Evolutionary conservation across 2,113 vertebrate species (phyloP).

Genomic region (Psittacara wagleri): DNA sequence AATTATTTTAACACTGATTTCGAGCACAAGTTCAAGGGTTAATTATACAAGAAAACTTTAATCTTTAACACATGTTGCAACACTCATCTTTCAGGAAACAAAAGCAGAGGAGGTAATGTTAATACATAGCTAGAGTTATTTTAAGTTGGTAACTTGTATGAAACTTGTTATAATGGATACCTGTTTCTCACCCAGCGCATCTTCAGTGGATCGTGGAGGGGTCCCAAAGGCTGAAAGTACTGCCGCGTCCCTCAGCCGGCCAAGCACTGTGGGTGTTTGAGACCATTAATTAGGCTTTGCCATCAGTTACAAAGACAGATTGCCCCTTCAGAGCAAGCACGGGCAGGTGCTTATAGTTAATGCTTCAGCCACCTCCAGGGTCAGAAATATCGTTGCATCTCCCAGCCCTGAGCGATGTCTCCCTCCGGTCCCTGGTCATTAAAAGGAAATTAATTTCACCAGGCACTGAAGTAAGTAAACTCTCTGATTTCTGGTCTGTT

Average conservation of each 20-base stretch:
- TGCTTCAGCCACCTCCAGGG: accelerated
- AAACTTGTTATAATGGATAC: accelerated
- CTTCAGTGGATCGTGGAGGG: accelerated
- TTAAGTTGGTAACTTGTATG: accelerated
- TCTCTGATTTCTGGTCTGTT: slow-evolving; percentile 7
- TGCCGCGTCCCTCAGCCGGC: accelerated
- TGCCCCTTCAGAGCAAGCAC: not conserved
- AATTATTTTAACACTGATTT: slow-evolving; percentile 32
- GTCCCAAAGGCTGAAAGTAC: not conserved
- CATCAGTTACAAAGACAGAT: not conserved
- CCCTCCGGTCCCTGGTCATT: not conserved
- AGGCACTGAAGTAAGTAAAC: not conserved
- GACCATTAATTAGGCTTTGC: not conserved
- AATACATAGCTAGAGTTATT: not conserved
- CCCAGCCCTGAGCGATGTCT: not conserved
- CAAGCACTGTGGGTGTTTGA: not conserved
- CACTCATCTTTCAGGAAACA: not conserved
- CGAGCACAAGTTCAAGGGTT: not conserved
- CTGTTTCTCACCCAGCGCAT: not conserved
- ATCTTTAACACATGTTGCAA: not conserved
- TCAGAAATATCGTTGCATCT: not conserved
- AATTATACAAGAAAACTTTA: not conserved
- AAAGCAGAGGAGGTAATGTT: not conserved
- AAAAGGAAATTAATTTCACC: slow-evolving; percentile 48
- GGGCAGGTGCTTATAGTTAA: not conserved